Percentiles rank a stretch among this genome's conserved stretches.
Evolutionary conservation across 2,113 vertebrate genomes (phyloP).

Genomic region (Sterrhoptilus dennistouni): DNA sequence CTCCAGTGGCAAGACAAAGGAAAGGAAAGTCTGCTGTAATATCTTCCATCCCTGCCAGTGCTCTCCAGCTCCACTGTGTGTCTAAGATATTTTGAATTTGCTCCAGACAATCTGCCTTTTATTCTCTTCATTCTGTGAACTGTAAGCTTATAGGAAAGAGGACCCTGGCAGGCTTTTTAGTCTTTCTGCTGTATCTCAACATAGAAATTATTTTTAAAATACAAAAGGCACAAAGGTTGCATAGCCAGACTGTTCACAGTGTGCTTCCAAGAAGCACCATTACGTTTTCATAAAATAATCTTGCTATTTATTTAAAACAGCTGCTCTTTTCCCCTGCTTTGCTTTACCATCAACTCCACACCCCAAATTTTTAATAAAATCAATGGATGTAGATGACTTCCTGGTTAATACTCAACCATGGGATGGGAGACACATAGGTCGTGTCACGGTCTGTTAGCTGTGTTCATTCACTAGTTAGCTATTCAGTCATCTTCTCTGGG

Average conservation of each 20-base stretch:
- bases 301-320: conserved; percentile 23
- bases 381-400: neutral
- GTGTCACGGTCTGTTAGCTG: neutral
- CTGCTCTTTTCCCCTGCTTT: neutral
- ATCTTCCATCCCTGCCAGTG: neutral
- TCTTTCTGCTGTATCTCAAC: conserved; percentile 22
- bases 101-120: conserved; percentile 41
- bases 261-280: conserved; percentile 29
- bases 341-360: neutral
- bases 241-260: conserved; percentile 18
- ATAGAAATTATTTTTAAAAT: conserved; percentile 51
- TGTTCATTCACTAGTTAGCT: conserved; percentile 41
- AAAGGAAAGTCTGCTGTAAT: conserved; percentile 27
- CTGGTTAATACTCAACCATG: conserved; percentile 39
- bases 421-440: neutral
- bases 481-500: conserved; percentile 28
- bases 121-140: neutral
- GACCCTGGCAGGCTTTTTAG: conserved; percentile 5
- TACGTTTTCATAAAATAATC: neutral
- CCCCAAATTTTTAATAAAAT: neutral
- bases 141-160: neutral
- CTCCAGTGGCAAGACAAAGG: conserved; percentile 32
- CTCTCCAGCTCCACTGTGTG: neutral
- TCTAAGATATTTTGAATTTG: conserved; percentile 41
- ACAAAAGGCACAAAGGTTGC: neutral